A percentile compares a stretch with the other conserved stretches of the same genome.
These are phyloP conservation scores for Oceanodroma tethys DNA, from an alignment of 2,113 vertebrate genomes.

Conservation along the genomic window DNA sequence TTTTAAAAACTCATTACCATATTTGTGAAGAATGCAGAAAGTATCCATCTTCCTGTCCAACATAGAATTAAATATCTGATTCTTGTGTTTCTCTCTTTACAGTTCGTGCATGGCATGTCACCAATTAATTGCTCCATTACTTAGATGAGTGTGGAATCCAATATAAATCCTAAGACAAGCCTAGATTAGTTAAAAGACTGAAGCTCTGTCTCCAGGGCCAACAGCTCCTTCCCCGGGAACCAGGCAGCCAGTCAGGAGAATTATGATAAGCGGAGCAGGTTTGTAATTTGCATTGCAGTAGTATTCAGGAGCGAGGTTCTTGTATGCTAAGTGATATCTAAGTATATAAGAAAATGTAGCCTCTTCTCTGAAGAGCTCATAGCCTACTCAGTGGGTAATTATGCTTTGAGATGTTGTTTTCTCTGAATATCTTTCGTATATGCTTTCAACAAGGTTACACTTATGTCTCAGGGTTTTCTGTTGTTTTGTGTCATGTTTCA, in stretches of 20 bases:
- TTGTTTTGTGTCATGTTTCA: background rate
- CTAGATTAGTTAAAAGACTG: background rate
- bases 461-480: background rate
- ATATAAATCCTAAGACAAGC: background rate
- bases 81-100: background rate
- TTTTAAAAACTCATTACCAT: background rate
- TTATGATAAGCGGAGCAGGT: background rate
- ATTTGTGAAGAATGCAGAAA: background rate
- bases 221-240: background rate
- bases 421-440: fast-evolving
- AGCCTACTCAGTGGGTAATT: background rate
- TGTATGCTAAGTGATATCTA: background rate
- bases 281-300: background rate
- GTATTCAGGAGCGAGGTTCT: background rate
- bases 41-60: background rate
- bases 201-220: background rate
- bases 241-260: background rate
- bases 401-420: background rate
- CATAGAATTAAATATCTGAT: background rate
- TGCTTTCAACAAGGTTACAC: background rate
- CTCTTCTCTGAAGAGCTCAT: background rate
- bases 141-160: background rate
- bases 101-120: background rate
- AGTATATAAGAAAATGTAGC: background rate
- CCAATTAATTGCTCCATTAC: background rate